Conservation (phyloP, 2,113 vertebrate genomes). For the Anthoscopus minutus region DNA sequence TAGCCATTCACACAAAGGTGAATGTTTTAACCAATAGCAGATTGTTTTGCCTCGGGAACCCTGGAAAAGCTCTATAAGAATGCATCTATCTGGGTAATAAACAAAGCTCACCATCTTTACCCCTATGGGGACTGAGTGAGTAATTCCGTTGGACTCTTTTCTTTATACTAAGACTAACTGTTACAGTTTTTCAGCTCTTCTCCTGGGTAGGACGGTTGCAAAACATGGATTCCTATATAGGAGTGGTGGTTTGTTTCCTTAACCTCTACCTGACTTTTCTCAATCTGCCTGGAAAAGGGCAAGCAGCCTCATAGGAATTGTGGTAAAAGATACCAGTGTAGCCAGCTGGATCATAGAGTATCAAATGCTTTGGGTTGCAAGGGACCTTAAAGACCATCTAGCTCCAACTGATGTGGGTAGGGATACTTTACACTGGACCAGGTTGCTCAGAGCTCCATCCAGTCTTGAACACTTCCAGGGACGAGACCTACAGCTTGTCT, state of each 20-base stretch:
- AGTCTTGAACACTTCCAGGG: not conserved
- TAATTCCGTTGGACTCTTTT: too few relatives aligned
- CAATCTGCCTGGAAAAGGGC: not conserved
- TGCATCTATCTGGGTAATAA: too few relatives aligned
- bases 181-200: not conserved
- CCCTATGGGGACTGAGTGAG: too few relatives aligned
- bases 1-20: too few relatives aligned
- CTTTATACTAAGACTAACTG: too few relatives aligned
- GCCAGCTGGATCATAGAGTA: not conserved
- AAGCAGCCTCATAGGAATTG: not conserved
- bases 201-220: not conserved
- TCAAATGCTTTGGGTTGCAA: not conserved
- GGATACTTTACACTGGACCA: not conserved
- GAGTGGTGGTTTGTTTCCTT: not conserved
- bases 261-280: not conserved
- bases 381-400: not conserved
- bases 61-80: too few relatives aligned
- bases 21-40: too few relatives aligned
- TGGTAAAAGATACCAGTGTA: not conserved
- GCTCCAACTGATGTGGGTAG: not conserved
- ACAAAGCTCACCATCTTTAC: too few relatives aligned
- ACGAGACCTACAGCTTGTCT: not conserved
- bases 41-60: too few relatives aligned
- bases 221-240: accelerated
- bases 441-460: not conserved